Conservation (phyloP, 2,888 invertebrate species). For the Notodonta dromedarius region DNA sequence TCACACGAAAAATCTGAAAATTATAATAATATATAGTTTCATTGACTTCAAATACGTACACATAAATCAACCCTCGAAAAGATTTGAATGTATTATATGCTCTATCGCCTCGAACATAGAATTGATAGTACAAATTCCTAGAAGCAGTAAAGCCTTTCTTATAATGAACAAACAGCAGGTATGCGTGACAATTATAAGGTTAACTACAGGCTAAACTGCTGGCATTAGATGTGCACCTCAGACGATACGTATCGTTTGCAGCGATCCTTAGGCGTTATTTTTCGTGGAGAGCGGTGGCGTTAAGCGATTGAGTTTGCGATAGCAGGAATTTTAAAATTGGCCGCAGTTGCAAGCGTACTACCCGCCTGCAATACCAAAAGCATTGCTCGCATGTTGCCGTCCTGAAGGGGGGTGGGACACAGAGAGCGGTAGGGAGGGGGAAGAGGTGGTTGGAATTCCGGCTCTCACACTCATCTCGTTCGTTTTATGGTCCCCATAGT, state of each 20-base stretch:
- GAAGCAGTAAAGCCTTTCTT: not conserved
- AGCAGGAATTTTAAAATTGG: not conserved
- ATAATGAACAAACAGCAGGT: not conserved
- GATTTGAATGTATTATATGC: not conserved
- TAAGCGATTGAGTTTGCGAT: not conserved
- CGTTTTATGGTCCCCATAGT: no score
- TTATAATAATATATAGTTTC: not conserved
- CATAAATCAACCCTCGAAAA: not conserved
- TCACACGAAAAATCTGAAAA: not conserved
- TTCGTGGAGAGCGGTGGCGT: not conserved
- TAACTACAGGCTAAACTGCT: not conserved
- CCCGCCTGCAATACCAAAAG: no score
- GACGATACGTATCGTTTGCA: not conserved
- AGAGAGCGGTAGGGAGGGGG: no score
- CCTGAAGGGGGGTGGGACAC: no score
- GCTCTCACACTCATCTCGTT: no score
- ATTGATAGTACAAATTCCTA: not conserved
- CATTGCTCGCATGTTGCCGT: no score
- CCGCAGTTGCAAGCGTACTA: no score
- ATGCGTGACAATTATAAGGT: conserved; percentile 1
- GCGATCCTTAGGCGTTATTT: not conserved
- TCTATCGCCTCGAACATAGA: not conserved
- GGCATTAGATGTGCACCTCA: not conserved
- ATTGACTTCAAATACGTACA: not conserved
- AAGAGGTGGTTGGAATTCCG: no score